phyloP scores from a whole-genome alignment of 1,140 invertebrate species.

The Gryon sp. region DNA sequence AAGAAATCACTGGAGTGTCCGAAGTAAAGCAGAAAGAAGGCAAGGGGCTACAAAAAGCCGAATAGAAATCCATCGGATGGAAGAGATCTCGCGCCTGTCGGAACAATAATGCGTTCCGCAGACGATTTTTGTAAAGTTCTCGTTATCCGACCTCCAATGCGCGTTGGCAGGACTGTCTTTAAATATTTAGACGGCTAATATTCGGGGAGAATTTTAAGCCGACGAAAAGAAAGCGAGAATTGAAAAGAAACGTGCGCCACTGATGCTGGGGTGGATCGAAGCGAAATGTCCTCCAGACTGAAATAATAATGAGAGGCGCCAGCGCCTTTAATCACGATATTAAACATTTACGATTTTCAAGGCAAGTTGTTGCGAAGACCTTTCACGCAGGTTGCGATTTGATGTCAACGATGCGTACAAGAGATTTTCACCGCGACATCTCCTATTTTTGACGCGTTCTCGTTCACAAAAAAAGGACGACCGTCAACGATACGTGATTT shows the following conservation, averaged over 20 bases:
- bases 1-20: slow-evolving; percentile 62
- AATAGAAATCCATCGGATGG: slow-evolving; percentile 74
- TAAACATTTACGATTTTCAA: slow-evolving; percentile 79
- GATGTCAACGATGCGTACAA: slow-evolving; percentile 56
- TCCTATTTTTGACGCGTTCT: too few relatives aligned
- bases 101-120: slow-evolving; percentile 70
- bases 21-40: slow-evolving; percentile 56
- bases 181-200: slow-evolving; percentile 79
- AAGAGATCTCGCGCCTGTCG: slow-evolving; percentile 71
- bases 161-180: slow-evolving; percentile 64
- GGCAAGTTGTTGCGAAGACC: slow-evolving; percentile 53
- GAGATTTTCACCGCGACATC: slow-evolving; percentile 48
- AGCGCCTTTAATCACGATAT: slow-evolving; percentile 80
- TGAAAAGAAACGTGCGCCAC: slow-evolving; percentile 72
- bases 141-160: slow-evolving; percentile 46
- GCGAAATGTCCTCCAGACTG: slow-evolving; percentile 77
- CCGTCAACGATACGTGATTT: too few relatives aligned
- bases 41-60: slow-evolving; percentile 57
- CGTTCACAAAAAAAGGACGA: too few relatives aligned
- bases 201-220: slow-evolving; percentile 75
- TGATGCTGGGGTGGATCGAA: slow-evolving; percentile 67
- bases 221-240: slow-evolving; percentile 73
- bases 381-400: slow-evolving; percentile 60
- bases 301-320: slow-evolving; percentile 79
- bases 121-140: slow-evolving; percentile 70